Evolutionary conservation across 2,113 vertebrate species (phyloP).

Genomic region (Tyrannus savana): DNA sequence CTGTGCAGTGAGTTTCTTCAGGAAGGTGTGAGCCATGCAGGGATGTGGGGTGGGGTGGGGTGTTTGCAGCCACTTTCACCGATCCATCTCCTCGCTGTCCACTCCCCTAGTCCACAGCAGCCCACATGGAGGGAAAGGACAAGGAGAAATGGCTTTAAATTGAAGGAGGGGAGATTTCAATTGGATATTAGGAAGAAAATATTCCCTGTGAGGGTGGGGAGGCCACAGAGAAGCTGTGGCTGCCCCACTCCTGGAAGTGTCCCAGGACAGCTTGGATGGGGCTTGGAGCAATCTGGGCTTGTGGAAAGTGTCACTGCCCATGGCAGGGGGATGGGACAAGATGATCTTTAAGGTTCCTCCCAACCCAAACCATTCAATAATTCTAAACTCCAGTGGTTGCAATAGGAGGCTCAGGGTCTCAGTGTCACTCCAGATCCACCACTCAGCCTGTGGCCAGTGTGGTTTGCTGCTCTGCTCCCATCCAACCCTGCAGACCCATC

Average conservation of each 20-base stretch:
- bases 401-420: not conserved
- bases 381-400: not conserved
- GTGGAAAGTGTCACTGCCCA: not conserved
- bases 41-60: not conserved
- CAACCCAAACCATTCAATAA: not conserved
- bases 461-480: not conserved
- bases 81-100: not conserved
- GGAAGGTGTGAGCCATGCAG: not conserved
- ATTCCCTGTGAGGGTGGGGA: fast-evolving
- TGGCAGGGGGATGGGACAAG: fast-evolving
- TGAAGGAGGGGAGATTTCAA: not conserved
- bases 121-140: not conserved
- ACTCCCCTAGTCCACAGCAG: not conserved
- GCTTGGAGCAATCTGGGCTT: fast-evolving
- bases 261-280: not conserved
- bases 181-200: not conserved
- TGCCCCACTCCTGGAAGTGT: not conserved
- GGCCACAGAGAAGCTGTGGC: not conserved
- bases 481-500: not conserved
- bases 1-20: too few species aligned
- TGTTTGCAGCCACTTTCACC: not conserved
- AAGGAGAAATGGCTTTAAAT: not conserved
- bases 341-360: not conserved
- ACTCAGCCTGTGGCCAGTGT: fast-evolving
- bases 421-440: not conserved